Evolutionary conservation across 2,113 vertebrate genomes (phyloP).

Genomic region (Artemisiospiza belli): DNA sequence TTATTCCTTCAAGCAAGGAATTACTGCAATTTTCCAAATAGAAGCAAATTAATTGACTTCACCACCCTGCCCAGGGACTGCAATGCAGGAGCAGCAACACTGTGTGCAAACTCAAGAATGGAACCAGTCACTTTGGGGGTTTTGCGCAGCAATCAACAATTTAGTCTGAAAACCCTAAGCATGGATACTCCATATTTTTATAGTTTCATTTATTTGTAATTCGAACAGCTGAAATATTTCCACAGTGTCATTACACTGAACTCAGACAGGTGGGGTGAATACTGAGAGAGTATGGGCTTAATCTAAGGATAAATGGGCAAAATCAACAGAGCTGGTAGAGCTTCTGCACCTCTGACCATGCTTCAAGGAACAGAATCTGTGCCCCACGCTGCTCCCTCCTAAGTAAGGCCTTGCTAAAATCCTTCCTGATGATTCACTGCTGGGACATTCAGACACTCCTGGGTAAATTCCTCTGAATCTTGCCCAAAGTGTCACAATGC

Average conservation of each 20-base stretch:
- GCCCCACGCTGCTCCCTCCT: background rate
- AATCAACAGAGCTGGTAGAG: background rate
- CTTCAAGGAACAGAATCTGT: background rate
- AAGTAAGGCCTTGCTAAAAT: background rate
- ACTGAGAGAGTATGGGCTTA: accelerated
- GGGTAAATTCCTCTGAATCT: background rate
- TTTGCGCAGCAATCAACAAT: background rate
- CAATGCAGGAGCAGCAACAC: background rate
- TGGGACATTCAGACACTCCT: background rate
- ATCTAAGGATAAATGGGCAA: background rate
- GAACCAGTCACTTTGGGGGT: background rate
- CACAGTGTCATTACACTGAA: background rate
- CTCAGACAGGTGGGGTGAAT: background rate
- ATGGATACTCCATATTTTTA: background rate
- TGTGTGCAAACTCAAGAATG: background rate
- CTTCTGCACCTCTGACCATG: background rate
- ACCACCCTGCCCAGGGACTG: background rate
- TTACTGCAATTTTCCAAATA: background rate
- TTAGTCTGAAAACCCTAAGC: background rate
- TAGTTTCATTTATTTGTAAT: background rate
- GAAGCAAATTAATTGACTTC: background rate
- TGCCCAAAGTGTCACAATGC: background rate
- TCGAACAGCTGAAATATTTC: background rate
- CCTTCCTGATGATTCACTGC: background rate
- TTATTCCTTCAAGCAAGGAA: background rate